Base-by-base conservation (phyloP, 2,797 vertebrate species). In the Pteropus rufus region DNA sequence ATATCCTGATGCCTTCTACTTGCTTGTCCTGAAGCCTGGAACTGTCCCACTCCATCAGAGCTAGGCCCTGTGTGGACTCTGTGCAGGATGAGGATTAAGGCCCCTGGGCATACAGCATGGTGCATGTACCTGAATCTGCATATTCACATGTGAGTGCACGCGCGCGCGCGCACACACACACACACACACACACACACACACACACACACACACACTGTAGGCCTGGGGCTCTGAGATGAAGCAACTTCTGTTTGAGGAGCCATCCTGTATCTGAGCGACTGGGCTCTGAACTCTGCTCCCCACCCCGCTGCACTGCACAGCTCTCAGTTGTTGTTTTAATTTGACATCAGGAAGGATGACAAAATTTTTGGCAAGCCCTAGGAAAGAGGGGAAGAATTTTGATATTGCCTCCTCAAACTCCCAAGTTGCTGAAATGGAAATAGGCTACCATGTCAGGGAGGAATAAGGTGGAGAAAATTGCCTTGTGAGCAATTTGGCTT, bases 381-480 rank as follows among this genome's bases (percentile, higher is more conserved):
- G 52, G 36, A 73, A 86, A 73, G 34, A 93, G 46, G 4, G 73
- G 80, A 64, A 90, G 52, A 60, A 52, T 69, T 87, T 7, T 9
- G 19, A 80, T 82, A 82, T 36, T 89, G 67, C 69, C 39, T 91
- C n/a, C 49, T 93, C 34, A 80, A 87, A 92, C 72, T 89, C 62
- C 83, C 93, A 86, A 91, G 86, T 91, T 69, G 75, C 89, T 65
- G 82, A 94, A 88, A 93, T 97, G 79, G 75, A 91, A 96, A 96
- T 94, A 91, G 89, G 83, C 83, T 95, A 41, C 79, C 79, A 80
- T 75, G 60, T 91, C 65, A 96, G 89, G 84, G 96, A 97, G 83
- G 86, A 96, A 83, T 44, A 91, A 95, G 36, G 60, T 36, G 90
- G 60, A 96, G 75, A 96, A 97, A 97, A 97, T 91, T 96, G 94